These are phyloP conservation scores for Listronotus bonariensis DNA, from an alignment of 1,140 invertebrate species.

Conservation along the genomic window DNA sequence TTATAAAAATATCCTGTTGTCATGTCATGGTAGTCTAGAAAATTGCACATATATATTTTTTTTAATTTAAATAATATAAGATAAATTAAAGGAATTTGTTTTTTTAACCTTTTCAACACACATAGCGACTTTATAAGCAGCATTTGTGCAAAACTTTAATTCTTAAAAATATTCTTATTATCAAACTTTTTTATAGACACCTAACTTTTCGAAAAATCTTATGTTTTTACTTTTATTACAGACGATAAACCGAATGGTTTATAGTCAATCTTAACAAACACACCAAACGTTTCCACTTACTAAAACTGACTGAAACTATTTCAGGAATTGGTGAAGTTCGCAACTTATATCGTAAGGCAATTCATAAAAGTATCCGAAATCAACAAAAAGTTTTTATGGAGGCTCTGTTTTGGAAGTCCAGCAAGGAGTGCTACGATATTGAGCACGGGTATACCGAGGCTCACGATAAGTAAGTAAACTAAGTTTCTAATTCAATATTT, in stretches of 20 bases:
- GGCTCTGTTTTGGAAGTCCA: conserved; percentile 90
- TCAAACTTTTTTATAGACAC: too few relatives aligned
- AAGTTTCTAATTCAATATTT: too few relatives aligned
- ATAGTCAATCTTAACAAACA: conserved; percentile 4
- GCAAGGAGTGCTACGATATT: conserved; percentile 82
- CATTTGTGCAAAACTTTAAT: too few relatives aligned
- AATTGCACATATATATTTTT: too few relatives aligned
- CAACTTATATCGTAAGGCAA: conserved; percentile 76
- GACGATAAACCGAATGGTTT: conserved; percentile 6
- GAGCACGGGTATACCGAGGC: conserved; percentile 81
- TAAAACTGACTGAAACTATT: conserved; percentile 43
- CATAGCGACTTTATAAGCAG: too few relatives aligned
- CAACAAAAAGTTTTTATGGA: conserved; percentile 91
- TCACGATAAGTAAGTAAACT: conserved; percentile 63
- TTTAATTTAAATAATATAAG: too few relatives aligned
- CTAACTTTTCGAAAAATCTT: too few relatives aligned
- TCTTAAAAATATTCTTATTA: too few relatives aligned
- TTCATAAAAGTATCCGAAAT: conserved; percentile 82
- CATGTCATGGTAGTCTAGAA: too few relatives aligned
- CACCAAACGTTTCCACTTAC: conserved; percentile 26
- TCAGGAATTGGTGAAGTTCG: conserved; percentile 79
- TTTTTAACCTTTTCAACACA: too few relatives aligned
- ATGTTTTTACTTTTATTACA: conserved; percentile 1
- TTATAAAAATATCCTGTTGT: too few relatives aligned
- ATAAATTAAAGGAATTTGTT: too few relatives aligned